Base-by-base conservation (phyloP, 2,113 vertebrate genomes). In the Bubo bubo region DNA sequence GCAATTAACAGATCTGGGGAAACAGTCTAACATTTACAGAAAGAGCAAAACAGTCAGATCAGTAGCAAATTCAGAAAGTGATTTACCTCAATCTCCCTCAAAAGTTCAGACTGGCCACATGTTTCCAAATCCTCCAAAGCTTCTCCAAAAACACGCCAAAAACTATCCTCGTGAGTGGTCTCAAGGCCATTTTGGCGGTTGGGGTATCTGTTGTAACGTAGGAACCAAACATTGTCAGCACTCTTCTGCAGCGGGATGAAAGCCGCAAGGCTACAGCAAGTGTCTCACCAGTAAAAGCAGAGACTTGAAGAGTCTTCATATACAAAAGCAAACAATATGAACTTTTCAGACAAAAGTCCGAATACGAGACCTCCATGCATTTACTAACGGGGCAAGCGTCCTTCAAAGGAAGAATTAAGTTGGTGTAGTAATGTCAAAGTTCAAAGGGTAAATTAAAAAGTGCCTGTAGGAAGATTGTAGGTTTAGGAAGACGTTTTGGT, bases 61-160 rank as follows among this genome's bases (percentile, higher is more conserved):
- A 67, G 55, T 70, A 89, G 79, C 55, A 73, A 90, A 91, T 86
- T 90, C 19, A 19, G 82, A 85, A 86, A 76, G 32, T 3, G 53
- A 97, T 95, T 98, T 99, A 99, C 99, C 99, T 99, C 99, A 95
- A 99, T 98, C 92, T 99, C 99, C 98, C 99, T 98, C 97, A 99
- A 99, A 97, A 99, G 99, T 97, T 99, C 99, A 10, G 99, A 99
- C 98, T 99, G 99, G 91, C 99, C 99, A 28, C 99, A 99, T 63
- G 99, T 99, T 98, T 99, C 98, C 95, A 99, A 99, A 98, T 99
- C 99, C 98, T 99, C 99, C 90, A 99, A 98, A 95, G 99, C 99
- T 98, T 99, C 99, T 96, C 98, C 98, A 86, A 98, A 98, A 96
- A 97, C 96, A 91, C 98, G 99, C 99, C 99, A 99, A 98, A 99